Evolutionary conservation across 2,797 vertebrate species (phyloP), one percentile per base, ranked within the genome.

Genomic region (Halcyon badia): DNA sequence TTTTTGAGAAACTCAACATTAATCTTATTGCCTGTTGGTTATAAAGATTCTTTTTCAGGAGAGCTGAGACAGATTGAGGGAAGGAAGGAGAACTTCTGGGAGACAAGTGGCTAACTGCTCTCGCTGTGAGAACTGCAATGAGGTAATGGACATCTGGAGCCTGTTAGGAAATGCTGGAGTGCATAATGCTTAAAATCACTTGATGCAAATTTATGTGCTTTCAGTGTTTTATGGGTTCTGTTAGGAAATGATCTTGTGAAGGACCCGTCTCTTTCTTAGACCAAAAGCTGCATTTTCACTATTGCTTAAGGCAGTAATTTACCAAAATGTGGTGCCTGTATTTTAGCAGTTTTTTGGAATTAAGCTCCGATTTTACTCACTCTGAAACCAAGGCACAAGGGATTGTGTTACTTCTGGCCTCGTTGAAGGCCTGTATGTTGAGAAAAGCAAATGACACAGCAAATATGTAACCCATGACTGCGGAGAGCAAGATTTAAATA

Each of bases 381-480:
- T 54, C 58, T 76, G 60, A 80, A 90, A 92, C 9, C 20, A 72
- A 91, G 71, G 13, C 60, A 62, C 4, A 6, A 37, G 7, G 35
- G 92, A 58, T 95, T 95, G 65, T 95, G 93, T 98, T 97, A 93
- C 89, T 73, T 22, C 72, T 96, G 94, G 80, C 93, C 89, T 90
- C 54, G 57, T 5, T 69, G 85, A 90, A 80, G 39, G 57, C 62
- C 57, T 89, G 54, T 78, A 17, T 51, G 26, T 83, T 93, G 92
- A 95, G 68, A 90, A 92, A 75, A 95, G 96, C 95, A 87, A 97
- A 94, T 98, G 97, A 98, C 95, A 92, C 94, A 97, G 98, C 97
- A 89, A 94, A 97, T 95, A 72, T 0, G 72, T 97, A 98, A 97
- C 85, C 66, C 70, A 2, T 97, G 97, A 97, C 96, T 96, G 81